Conservation (phyloP, 1,140 invertebrate species). For the Pseudomyrmex gracilis region DNA sequence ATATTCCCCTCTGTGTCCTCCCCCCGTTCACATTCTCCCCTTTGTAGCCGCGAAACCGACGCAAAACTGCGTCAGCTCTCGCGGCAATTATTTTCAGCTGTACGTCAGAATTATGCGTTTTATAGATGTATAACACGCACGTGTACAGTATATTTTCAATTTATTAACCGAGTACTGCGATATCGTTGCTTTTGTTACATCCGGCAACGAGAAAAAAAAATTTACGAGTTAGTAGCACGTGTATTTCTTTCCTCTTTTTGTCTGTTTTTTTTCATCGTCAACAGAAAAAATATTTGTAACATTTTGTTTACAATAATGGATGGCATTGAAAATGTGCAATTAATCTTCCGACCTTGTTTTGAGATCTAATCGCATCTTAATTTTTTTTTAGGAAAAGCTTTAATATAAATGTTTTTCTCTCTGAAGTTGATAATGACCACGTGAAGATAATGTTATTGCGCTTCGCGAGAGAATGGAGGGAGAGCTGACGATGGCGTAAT, state of each 20-base stretch:
- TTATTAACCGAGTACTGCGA: constrained; percentile 22
- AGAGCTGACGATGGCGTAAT: background rate
- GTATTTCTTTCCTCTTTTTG: too few relatives aligned
- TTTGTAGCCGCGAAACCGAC: background rate
- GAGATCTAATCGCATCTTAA: too few relatives aligned
- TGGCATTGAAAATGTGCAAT: too few relatives aligned
- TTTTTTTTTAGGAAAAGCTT: too few relatives aligned
- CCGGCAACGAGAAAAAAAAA: constrained; percentile 22
- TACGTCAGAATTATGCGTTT: constrained; percentile 56
- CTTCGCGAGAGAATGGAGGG: background rate
- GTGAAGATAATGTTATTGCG: background rate
- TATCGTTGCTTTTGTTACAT: background rate
- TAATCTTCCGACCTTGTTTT: too few relatives aligned
- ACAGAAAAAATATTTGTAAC: too few relatives aligned
- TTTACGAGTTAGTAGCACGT: background rate
- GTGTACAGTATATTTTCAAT: constrained; percentile 43
- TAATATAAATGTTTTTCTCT: too few relatives aligned
- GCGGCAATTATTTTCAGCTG: constrained; percentile 72
- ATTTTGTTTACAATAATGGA: too few relatives aligned
- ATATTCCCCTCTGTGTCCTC: constrained; percentile 20
- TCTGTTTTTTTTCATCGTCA: too few relatives aligned
- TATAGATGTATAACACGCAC: background rate
- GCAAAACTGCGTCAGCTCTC: constrained; percentile 61
- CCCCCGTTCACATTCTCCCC: background rate
- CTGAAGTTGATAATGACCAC: too few relatives aligned